These are phyloP conservation scores for Gonocerus acuteangulatus DNA, from an alignment of 2,888 invertebrate genomes.

Conservation along the genomic window DNA sequence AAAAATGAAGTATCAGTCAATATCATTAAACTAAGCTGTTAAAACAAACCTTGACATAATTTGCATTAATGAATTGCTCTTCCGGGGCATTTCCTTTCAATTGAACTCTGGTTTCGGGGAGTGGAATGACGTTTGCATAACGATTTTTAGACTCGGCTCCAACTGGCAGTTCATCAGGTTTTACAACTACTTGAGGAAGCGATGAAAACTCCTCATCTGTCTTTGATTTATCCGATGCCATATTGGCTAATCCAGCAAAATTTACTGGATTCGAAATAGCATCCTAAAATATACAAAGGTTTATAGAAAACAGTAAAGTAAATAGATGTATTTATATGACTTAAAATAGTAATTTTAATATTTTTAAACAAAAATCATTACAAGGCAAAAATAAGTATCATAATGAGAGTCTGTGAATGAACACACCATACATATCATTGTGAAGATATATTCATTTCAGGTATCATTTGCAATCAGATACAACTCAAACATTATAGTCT, in stretches of 20 bases:
- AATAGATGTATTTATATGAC: too few relatives aligned
- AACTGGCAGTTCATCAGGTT: constrained; percentile 72
- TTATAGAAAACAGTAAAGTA: neutral
- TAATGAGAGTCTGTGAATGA: too few relatives aligned
- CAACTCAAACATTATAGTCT: too few relatives aligned
- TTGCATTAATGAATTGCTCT: constrained; percentile 89
- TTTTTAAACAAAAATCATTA: too few relatives aligned
- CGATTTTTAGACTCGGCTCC: constrained; percentile 87
- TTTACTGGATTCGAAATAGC: constrained; percentile 67
- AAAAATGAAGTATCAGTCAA: too few relatives aligned
- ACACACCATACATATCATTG: too few relatives aligned
- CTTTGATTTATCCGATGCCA: constrained; percentile 54
- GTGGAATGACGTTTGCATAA: constrained; percentile 90
- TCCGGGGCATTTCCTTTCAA: constrained; percentile 64
- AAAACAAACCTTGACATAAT: constrained; percentile 67
- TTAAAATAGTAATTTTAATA: too few relatives aligned
- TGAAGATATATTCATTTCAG: too few relatives aligned
- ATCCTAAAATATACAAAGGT: constrained; percentile 46
- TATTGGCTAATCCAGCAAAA: constrained; percentile 67
- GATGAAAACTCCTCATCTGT: constrained; percentile 74
- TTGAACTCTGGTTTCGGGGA: constrained; percentile 81
- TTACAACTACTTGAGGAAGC: constrained; percentile 69
- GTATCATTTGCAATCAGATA: too few relatives aligned
- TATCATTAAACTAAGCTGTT: too few relatives aligned
- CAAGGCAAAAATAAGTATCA: too few relatives aligned